Percentiles rank a stretch among this genome's conserved stretches.
These are phyloP conservation scores for Platalea minor DNA, from an alignment of 2,797 vertebrate genomes.

Conservation along the genomic window DNA sequence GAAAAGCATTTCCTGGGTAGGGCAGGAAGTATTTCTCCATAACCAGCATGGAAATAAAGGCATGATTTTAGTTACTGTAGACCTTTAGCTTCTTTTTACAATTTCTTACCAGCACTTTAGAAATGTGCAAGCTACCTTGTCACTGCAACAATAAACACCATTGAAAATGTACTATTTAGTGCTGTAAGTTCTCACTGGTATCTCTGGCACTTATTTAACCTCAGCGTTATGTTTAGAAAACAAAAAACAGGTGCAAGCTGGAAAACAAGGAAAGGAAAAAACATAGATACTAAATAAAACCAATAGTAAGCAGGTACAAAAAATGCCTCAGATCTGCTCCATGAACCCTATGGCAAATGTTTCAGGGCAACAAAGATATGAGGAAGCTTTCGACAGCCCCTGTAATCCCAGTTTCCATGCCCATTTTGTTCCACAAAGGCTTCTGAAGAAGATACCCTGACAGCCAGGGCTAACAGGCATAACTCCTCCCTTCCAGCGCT, in stretches of 20 bases:
- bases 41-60: neutral
- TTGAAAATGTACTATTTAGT: neutral
- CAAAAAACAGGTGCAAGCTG: neutral
- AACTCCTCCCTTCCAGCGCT: neutral
- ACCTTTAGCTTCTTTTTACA: neutral
- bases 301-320: fast-evolving
- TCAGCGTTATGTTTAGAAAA: neutral
- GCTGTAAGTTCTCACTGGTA: neutral
- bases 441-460: neutral
- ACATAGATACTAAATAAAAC: neutral
- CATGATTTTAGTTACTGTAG: neutral
- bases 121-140: neutral
- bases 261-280: neutral
- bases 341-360: neutral
- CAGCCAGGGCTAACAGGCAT: neutral
- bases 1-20: neutral
- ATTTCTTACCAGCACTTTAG: neutral
- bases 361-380: neutral
- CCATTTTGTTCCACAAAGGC: neutral
- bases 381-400: neutral
- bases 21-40: neutral
- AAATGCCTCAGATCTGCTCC: neutral
- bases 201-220: neutral
- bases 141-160: neutral
- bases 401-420: neutral